Base-by-base conservation (phyloP, 2,888 invertebrate genomes). In the Criorhina ranunculi region DNA sequence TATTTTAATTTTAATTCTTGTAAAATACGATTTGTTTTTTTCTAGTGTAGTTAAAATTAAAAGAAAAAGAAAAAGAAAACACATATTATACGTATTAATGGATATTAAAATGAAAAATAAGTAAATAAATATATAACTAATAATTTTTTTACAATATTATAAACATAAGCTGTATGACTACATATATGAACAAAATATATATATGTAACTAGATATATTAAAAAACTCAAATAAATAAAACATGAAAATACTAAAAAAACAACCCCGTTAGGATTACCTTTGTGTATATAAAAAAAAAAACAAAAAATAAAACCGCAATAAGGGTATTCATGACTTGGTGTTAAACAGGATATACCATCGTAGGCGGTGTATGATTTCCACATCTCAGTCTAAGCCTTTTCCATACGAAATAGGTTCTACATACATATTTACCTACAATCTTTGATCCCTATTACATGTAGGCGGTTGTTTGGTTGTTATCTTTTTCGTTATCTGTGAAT, bases 121-220 rank as follows among this genome's bases (percentile, higher is more conserved):
- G 40, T 75, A 76, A 76, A 79, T 73, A 72, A 75, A 83, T 73
- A 83, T 73, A 86, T 78, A 75, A 79, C 75, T 83, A 83, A 85
- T 86, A 86, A 81, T 86, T 86, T 86, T 86, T 86, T 81, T 81
- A 78, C 86, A 80, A 83, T 86, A 83, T 86, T 86, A 81, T 81
- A 73, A 83, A 80, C 70, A 40, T 83, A 81, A 82, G 80, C 82
- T 83, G 78, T 72, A 83, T 86, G 80, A 86, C 66, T 86, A 81
- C 81, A 57, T 78, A 86, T 59, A 86, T 85, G 67, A 29, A 69
- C 24, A 80, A 81, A 81, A 66, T 17, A 70, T 66, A 78, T 53
- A 72, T 67, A 72, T 62, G 42, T 80, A 85, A 75, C 24, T 80
- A 80, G 70, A 69, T 80, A 35, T 66, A 42, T 59, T 55, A 42